phyloP scores from a whole-genome alignment of 2,888 invertebrate species.

The Cheilosia pagana region DNA sequence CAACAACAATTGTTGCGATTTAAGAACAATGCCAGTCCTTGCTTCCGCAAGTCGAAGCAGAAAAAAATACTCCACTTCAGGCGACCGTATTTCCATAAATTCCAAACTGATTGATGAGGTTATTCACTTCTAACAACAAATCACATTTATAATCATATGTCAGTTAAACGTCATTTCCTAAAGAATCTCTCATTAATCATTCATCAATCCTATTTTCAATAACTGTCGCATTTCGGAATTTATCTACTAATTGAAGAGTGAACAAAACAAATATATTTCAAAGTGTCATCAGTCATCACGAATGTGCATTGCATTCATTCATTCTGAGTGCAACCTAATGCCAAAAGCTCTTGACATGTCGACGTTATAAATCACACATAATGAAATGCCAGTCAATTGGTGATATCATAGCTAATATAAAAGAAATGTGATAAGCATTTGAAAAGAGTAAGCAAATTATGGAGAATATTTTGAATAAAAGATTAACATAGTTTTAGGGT shows the following conservation, averaged over 20 bases:
- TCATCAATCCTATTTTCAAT: not conserved
- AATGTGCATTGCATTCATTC: not conserved
- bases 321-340: not conserved
- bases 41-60: too few relatives aligned
- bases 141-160: not conserved
- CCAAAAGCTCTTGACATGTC: not conserved
- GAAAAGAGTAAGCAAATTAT: not conserved
- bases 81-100: not conserved
- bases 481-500: not conserved
- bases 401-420: slow-evolving; percentile 25
- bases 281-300: not conserved
- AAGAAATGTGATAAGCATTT: slow-evolving; percentile 27
- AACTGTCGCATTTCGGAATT: slow-evolving; percentile 4
- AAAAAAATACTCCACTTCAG: not conserved
- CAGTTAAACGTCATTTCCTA: not conserved
- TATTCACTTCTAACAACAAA: slow-evolving; percentile 20
- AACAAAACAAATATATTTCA: not conserved
- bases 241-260: not conserved
- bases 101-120: slow-evolving; percentile 6
- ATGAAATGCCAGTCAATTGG: not conserved
- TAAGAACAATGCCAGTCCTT: not conserved
- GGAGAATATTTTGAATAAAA: not conserved
- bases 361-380: slow-evolving; percentile 21
- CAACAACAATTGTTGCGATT: not conserved
- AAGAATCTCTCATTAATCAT: slow-evolving; percentile 20